Evolutionary conservation across 35 echinoderm and acorn worm species (phyloP).

Genomic region (Anneissia japonica): DNA sequence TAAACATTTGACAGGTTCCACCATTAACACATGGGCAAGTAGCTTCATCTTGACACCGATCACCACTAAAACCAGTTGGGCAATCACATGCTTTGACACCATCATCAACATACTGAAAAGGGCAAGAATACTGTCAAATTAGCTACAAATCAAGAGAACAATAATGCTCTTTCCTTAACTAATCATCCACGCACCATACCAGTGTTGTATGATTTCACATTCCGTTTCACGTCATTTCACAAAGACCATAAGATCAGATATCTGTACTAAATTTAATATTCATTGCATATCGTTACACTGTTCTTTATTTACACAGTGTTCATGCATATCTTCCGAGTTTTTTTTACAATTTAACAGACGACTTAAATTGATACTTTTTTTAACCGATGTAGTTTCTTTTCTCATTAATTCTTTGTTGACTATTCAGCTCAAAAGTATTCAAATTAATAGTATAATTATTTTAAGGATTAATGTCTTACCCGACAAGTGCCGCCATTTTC

Average conservation of each 20-base stretch:
- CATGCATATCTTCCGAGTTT: too few species aligned
- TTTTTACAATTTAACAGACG: background rate
- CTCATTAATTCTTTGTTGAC: background rate
- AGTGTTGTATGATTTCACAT: background rate
- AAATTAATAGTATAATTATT: too few species aligned
- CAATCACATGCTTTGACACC: constrained; percentile 46
- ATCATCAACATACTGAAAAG: constrained; percentile 40
- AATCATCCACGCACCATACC: too few species aligned
- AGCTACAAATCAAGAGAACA: background rate
- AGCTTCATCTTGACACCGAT: constrained; percentile 27
- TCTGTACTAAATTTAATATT: background rate
- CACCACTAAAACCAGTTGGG: constrained; percentile 47
- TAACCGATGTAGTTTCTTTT: background rate
- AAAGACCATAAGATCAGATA: background rate
- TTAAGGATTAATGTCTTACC: too few species aligned
- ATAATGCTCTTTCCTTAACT: too few species aligned
- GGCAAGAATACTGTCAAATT: background rate
- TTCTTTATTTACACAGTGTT: too few species aligned
- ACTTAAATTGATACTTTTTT: background rate
- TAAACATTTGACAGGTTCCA: constrained; percentile 39
- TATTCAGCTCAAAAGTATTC: background rate
- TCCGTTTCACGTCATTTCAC: background rate
- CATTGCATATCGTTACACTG: background rate
- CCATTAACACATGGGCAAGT: constrained; percentile 48
- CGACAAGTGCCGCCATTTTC: constrained; percentile 72